phyloP scores from a whole-genome alignment of 2,113 vertebrate species.

The Mesembrinibis cayennensis region DNA sequence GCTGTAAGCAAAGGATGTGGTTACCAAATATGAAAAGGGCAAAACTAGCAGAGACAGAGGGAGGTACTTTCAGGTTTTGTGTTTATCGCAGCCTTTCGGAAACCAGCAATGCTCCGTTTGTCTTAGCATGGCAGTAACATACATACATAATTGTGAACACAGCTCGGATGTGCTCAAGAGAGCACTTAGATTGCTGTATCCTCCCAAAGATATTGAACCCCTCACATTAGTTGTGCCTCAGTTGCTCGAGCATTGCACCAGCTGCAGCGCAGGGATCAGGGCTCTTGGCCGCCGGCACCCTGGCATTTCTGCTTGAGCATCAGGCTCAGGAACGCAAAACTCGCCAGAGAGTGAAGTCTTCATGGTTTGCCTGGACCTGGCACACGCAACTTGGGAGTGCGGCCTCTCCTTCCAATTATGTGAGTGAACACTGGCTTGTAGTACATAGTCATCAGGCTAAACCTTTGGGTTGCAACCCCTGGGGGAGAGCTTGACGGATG shows the following conservation, averaged over 20 bases:
- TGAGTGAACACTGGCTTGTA: not conserved
- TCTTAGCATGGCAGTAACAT: accelerated
- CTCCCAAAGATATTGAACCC: not conserved
- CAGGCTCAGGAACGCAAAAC: not conserved
- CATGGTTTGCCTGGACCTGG: not conserved
- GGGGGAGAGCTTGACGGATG: not conserved
- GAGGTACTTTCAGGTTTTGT: not conserved
- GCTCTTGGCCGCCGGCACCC: accelerated
- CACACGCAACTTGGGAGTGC: not conserved
- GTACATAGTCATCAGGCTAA: not conserved
- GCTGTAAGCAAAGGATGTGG: not conserved
- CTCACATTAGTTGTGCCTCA: not conserved
- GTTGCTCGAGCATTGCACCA: not conserved
- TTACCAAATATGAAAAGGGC: not conserved
- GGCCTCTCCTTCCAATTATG: not conserved
- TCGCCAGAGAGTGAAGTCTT: not conserved
- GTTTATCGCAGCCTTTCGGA: not conserved
- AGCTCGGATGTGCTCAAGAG: accelerated
- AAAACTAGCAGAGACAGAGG: not conserved
- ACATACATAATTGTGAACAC: not conserved
- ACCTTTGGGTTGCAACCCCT: not conserved
- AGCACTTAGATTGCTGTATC: not conserved
- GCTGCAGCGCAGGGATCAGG: not conserved
- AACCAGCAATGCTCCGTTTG: not conserved
- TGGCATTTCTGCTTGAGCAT: accelerated